Evolutionary conservation across 2,888 invertebrate genomes (phyloP), one percentile per base, ranked within the genome.

Genomic region (Meteorus cinctellus): DNA sequence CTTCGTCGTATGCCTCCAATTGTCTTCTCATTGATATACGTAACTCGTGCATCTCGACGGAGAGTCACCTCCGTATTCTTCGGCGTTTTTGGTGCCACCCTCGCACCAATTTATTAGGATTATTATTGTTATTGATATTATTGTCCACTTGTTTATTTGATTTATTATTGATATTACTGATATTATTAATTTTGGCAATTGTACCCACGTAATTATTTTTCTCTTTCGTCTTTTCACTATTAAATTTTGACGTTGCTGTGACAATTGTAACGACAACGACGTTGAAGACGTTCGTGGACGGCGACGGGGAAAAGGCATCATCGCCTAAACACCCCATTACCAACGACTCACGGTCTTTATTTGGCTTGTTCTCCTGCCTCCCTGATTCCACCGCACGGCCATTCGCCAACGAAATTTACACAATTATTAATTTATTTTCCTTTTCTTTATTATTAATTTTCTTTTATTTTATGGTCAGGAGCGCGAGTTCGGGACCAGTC

Each of bases 311-410:
- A 85, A 88, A 89, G 88, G 89, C 89, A 89, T 89, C 86, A 87
- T 89, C 88, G 88, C 87, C 89, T 84, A 88, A 87, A 86, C 84
- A 87, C 87, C 88, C 88, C 89, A 89, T 89, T 88, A 89, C 89
- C 89, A 88, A 83, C 80, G 83, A 82, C 82, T 87, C 84, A 82
- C 79, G 82, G 82, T 81, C 81, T 81, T 63, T 67, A 34, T 31
- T 62, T 48, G 48, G 24, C 55, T 76, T 69, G 62, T 72, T 76
- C 72, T 76, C 62, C 69, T 71, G 62, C 80, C 82, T 82, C 84
- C 82, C 81, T 82, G 82, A 27, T 67, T 68, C 83, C 82, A 83
- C 77, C 80, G 80, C 83, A 83, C 84, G 84, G 86, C 87, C 87
- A 88, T 87, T 88, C 87, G 86, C 86, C 81, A 78, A 73, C 62